These are phyloP conservation scores for Schizothorax lantsangensis DNA, from an alignment of 2,797 vertebrate genomes.

Conservation along the genomic window DNA sequence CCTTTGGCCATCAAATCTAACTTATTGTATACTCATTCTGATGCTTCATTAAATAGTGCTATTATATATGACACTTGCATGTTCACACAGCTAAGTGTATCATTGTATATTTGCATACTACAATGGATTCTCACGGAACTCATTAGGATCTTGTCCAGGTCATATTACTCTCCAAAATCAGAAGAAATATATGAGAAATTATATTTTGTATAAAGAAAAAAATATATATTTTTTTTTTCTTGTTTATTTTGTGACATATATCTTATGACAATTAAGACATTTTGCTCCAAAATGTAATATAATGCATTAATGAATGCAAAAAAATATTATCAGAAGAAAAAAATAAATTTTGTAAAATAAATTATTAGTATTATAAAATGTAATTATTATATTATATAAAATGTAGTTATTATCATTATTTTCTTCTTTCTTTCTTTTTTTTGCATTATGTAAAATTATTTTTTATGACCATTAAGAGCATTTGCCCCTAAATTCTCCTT, in stretches of 20 bases:
- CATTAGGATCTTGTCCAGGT: not conserved
- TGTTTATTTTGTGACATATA: not conserved
- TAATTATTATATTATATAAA: not conserved
- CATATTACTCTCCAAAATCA: not conserved
- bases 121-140: not conserved
- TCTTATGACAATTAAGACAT: not conserved
- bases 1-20: not conserved
- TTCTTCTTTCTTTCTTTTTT: not conserved
- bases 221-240: no score
- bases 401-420: no score
- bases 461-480: not conserved
- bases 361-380: not conserved
- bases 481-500: not conserved
- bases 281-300: not conserved
- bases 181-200: not conserved
- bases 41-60: not conserved
- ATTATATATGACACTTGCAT: not conserved
- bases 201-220: not conserved
- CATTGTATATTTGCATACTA: not conserved
- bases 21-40: not conserved
- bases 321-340: no score
- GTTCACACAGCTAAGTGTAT: not conserved
- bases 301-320: not conserved
- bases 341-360: not conserved
- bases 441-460: not conserved